Conservation (phyloP, 2,797 vertebrate genomes). For the Coregonus sp. region DNA sequence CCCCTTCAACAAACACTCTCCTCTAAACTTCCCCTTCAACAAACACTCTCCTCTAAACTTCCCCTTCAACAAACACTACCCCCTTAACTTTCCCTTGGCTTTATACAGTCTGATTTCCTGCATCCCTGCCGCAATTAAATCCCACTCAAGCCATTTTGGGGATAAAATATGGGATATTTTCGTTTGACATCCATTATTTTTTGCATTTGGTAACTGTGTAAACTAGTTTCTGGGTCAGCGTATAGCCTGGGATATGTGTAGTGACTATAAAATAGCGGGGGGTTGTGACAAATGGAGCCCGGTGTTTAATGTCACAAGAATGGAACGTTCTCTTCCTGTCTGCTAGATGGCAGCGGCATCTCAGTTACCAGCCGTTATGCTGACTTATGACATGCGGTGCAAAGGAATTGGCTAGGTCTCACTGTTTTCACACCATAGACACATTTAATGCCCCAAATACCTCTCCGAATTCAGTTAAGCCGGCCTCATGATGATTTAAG, state of each 20-base stretch:
- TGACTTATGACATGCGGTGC: not conserved
- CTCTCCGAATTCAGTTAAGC: not conserved
- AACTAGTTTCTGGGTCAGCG: not conserved
- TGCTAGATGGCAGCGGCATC: not conserved
- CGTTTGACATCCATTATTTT: not conserved
- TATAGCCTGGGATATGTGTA: constrained; percentile 11
- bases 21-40: too few species aligned
- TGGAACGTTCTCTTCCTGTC: constrained; percentile 6
- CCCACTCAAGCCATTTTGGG: not conserved
- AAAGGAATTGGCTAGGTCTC: not conserved
- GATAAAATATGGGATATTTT: not conserved
- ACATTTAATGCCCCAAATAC: constrained; percentile 1
- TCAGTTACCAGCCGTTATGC: constrained; percentile 6
- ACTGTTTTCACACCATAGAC: not conserved
- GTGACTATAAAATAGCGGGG: constrained; percentile 4
- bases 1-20: too few species aligned
- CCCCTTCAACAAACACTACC: too few species aligned
- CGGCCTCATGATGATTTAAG: not conserved
- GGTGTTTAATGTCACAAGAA: constrained; percentile 13
- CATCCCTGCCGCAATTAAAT: not conserved
- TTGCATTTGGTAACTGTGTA: not conserved
- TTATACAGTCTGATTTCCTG: not conserved
- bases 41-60: not conserved
- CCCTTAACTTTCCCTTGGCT: too few species aligned
- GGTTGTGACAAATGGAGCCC: constrained; percentile 14